Conservation (phyloP, 2,113 vertebrate species). For the Dasyornis broadbenti region DNA sequence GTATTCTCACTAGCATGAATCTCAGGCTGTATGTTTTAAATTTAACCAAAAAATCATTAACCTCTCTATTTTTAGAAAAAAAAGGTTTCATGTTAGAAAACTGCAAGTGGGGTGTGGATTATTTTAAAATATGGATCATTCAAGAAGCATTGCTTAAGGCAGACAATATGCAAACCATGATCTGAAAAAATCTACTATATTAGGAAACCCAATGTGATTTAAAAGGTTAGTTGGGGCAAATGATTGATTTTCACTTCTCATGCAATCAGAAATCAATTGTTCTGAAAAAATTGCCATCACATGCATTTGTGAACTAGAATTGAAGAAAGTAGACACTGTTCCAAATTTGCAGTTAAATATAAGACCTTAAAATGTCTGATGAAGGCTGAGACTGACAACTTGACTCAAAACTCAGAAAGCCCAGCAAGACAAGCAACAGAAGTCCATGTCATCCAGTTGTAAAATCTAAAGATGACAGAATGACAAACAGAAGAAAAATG, state of each 20-base stretch:
- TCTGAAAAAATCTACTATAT: background rate
- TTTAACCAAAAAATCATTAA: background rate
- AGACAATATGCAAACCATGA: background rate
- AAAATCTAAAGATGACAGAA: background rate
- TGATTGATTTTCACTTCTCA: background rate
- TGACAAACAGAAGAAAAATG: background rate
- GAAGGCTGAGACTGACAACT: background rate
- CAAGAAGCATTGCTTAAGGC: background rate
- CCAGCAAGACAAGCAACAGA: background rate
- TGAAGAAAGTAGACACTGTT: background rate
- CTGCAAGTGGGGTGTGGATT: background rate
- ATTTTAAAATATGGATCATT: background rate
- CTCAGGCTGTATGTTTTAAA: background rate
- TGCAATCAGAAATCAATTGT: constrained; percentile 11
- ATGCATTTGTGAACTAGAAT: background rate
- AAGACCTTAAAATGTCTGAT: background rate
- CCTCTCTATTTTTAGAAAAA: background rate
- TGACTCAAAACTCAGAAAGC: background rate
- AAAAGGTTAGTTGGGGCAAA: background rate
- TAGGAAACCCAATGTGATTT: background rate
- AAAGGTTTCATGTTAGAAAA: background rate
- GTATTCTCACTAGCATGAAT: background rate
- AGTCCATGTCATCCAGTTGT: background rate
- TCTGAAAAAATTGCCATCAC: background rate
- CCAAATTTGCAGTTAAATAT: background rate